Evolutionary conservation across 2,888 invertebrate species (phyloP).

Genomic region (Galeopsomyia nigrocyanea): DNA sequence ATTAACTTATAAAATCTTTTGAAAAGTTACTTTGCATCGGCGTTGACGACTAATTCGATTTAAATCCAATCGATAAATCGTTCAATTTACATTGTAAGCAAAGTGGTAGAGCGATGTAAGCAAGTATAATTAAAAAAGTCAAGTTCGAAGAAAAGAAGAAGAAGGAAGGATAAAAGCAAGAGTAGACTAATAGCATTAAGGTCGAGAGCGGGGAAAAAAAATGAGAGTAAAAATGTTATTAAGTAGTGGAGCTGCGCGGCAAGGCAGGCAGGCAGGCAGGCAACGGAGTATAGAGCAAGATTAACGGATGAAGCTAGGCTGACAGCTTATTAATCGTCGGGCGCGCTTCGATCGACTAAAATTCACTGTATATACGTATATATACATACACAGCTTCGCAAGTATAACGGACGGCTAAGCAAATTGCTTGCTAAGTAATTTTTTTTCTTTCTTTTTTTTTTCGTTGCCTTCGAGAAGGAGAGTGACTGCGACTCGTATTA

Average conservation of each 20-base stretch:
- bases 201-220: neutral
- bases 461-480: neutral
- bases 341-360: constrained; percentile 49
- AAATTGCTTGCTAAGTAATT: constrained; percentile 44
- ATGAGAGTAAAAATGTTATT: neutral
- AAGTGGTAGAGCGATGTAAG: no score
- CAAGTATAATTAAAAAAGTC: no score
- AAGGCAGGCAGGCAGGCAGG: neutral
- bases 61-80: no score
- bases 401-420: constrained; percentile 40
- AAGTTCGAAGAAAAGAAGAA: neutral
- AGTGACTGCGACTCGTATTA: constrained; percentile 37
- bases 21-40: neutral
- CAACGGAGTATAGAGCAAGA: constrained; percentile 25
- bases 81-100: no score
- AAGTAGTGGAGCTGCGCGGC: neutral
- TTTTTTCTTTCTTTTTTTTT: constrained; percentile 9
- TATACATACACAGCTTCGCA: constrained; percentile 7
- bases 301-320: constrained; percentile 49
- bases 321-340: constrained; percentile 59
- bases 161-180: constrained; percentile 24
- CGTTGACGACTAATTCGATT: neutral
- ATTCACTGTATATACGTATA: constrained; percentile 11
- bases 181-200: constrained; percentile 32
- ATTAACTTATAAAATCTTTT: no score